These are phyloP conservation scores for Eilema caniola DNA, from an alignment of 2,888 invertebrate species.

Conservation along the genomic window DNA sequence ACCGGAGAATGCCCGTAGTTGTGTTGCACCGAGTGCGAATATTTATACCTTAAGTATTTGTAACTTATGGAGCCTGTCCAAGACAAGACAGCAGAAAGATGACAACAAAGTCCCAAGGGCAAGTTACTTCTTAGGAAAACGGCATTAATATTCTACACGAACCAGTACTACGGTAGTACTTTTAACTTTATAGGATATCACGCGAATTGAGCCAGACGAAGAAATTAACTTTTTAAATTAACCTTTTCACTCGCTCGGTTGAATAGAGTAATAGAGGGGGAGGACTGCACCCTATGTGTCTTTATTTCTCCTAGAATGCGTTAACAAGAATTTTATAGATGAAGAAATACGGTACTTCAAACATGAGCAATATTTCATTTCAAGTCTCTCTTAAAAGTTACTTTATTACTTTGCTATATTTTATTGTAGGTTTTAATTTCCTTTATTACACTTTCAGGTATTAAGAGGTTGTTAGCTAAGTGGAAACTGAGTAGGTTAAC, in stretches of 20 bases:
- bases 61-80: conserved; percentile 77
- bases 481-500: too few relatives aligned
- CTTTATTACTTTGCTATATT: conserved; percentile 4
- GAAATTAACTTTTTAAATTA: conserved; percentile 67
- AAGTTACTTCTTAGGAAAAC: conserved; percentile 66
- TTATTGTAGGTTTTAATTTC: neutral
- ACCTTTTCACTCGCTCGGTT: conserved; percentile 51
- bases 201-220: conserved; percentile 63
- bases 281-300: conserved; percentile 41
- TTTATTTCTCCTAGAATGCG: conserved; percentile 30
- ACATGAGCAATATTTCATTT: neutral
- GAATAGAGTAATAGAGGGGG: conserved; percentile 32
- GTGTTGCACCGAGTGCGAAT: conserved; percentile 48
- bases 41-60: conserved; percentile 69
- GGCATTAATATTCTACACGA: conserved; percentile 74
- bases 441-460: neutral
- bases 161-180: conserved; percentile 59
- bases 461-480: too few relatives aligned
- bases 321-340: conserved; percentile 25
- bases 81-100: conserved; percentile 71
- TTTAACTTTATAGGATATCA: conserved; percentile 69
- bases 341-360: conserved; percentile 8
- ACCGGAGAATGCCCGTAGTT: conserved; percentile 48
- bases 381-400: neutral
- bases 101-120: conserved; percentile 63